Evolutionary conservation across 2,113 vertebrate species (phyloP).

Genomic region (Asarcornis scutulata): DNA sequence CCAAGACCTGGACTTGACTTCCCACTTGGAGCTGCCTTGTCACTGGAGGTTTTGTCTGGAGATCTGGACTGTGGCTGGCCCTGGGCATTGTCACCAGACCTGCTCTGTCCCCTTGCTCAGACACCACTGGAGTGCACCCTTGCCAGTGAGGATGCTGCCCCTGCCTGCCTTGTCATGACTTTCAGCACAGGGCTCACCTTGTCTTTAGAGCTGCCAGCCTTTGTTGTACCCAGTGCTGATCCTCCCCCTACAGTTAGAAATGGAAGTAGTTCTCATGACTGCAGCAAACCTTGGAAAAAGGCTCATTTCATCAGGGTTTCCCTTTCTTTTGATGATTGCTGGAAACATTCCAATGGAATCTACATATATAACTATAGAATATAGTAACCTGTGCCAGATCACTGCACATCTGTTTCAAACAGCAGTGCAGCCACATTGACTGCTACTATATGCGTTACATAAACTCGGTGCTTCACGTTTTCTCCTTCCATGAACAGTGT

Average conservation of each 20-base stretch:
- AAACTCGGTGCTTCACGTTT: neutral
- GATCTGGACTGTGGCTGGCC: neutral
- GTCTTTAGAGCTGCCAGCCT: neutral
- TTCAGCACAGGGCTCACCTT: neutral
- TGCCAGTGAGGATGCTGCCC: neutral
- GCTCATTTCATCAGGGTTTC: neutral
- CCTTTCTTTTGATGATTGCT: neutral
- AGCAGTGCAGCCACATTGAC: neutral
- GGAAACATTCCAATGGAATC: neutral
- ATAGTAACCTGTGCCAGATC: neutral
- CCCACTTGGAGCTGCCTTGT: neutral
- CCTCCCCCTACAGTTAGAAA: neutral
- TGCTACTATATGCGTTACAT: neutral
- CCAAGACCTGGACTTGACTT: neutral
- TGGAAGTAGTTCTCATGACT: neutral
- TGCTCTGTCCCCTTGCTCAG: neutral
- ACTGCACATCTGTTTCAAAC: neutral
- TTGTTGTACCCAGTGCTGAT: neutral
- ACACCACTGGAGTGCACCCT: neutral
- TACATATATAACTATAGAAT: neutral
- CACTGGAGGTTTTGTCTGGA: neutral
- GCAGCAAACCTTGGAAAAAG: neutral
- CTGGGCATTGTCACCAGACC: neutral
- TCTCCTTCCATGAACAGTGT: neutral
- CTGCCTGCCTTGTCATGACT: neutral